A percentile compares a stretch with the other conserved stretches of the same genome.
Conservation (phyloP, 2,113 vertebrate genomes). For the Poeciliopsis turrubarensis region DNA sequence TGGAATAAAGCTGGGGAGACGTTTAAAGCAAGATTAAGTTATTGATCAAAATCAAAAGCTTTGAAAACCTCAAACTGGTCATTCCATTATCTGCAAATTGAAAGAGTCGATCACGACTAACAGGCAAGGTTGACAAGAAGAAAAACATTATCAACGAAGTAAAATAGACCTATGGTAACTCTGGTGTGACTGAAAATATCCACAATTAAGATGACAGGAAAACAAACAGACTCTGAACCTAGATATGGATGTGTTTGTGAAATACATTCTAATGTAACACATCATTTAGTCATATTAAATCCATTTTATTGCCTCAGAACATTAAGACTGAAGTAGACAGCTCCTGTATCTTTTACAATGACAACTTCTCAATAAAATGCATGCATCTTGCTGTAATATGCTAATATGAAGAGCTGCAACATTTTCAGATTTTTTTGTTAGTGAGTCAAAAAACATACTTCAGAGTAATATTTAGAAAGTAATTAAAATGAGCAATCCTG, state of each 20-base stretch:
- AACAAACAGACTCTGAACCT: background rate
- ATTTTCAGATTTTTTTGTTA: background rate
- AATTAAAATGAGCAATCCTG: conserved; percentile 25
- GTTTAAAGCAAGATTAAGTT: no score
- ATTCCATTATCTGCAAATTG: background rate
- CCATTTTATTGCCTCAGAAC: background rate
- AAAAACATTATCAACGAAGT: no score
- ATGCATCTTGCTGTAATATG: background rate
- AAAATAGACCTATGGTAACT: no score
- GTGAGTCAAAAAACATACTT: background rate
- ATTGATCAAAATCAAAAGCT: background rate
- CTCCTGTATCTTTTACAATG: background rate
- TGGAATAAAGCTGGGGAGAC: background rate
- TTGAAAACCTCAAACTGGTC: background rate
- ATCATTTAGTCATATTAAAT: background rate
- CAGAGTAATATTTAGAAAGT: conserved; percentile 4
- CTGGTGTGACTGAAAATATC: no score
- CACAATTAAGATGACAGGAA: no score
- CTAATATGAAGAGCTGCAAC: background rate
- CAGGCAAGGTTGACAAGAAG: no score
- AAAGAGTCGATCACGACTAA: background rate
- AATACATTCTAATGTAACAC: background rate
- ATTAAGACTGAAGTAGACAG: background rate
- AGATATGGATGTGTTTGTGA: background rate
- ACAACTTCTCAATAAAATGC: no score